Base-by-base conservation (phyloP, 2,888 invertebrate genomes). In the Phortica okadai region DNA sequence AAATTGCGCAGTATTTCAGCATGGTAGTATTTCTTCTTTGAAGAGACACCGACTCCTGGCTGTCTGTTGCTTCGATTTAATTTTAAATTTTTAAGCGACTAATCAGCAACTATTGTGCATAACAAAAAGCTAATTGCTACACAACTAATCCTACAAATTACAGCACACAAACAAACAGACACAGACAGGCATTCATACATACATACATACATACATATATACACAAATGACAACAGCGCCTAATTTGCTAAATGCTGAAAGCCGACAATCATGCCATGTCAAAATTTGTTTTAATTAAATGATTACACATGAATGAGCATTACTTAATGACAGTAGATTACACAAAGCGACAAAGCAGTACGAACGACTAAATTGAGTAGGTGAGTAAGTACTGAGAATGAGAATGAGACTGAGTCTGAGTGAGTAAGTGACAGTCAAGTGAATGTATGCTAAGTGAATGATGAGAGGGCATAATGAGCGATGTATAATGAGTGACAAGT, bases 71-170 rank as follows among this genome's bases (percentile, higher is more conserved):
- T 33, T 33, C 0, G 33, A 33, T 33, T 1, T 33, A 33, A 33
- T 33, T 33, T 33, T 33, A 33, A 33, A 33, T 33, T 33, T 33
- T 33, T 33, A 33, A 33, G 33, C 33, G 33, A 50, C 50, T 50
- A 50, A 11, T 8, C 6, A 8, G 50, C 8, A 50, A 50, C 50
- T 50, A 50, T 50, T 50, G 8, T 50, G 50, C 14, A 11, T 2
- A 8, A 11, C 50, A 50, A 50, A 59, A 59, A 21, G 59, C 67
- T 50, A 77, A 81, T 82, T 81, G 82, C 69, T 54, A 75, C 82
- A 67, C 50, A 66, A 33, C 67, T 58, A 67, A 76, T 41, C 56
- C 77, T 76, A 76, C 74, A 76, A 74, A 59, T 50, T 50, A 50
- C 50, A 50, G 50, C 14, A 14, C 6, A 2, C 50, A 8, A 11